Evolutionary conservation across 2,888 invertebrate species (phyloP).

Genomic region (Troides aeacus): DNA sequence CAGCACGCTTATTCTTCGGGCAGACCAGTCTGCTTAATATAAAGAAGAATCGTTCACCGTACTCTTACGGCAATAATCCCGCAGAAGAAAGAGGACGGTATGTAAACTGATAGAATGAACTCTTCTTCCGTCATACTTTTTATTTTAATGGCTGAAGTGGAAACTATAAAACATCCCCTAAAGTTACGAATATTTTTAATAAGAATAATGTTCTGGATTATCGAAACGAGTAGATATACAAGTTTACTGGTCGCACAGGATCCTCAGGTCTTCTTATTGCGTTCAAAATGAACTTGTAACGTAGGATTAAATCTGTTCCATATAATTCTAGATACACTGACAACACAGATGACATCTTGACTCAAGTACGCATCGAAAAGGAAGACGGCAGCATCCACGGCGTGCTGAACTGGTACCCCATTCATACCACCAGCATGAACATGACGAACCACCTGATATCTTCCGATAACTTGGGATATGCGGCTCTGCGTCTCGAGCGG

Average conservation of each 20-base stretch:
- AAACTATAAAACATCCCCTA: too few relatives aligned
- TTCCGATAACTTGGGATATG: constrained; percentile 92
- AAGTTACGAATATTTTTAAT: too few relatives aligned
- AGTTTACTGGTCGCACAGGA: too few relatives aligned
- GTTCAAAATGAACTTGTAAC: too few relatives aligned
- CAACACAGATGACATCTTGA: constrained; percentile 86
- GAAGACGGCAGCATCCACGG: constrained; percentile 81
- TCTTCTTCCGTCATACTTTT: too few relatives aligned
- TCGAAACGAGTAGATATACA: too few relatives aligned
- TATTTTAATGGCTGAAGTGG: too few relatives aligned
- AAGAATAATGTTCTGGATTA: too few relatives aligned
- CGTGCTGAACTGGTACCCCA: constrained; percentile 90
- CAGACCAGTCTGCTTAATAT: constrained; percentile 82
- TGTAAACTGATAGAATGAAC: constrained; percentile 16
- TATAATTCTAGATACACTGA: constrained; percentile 79
- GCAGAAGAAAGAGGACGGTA: constrained; percentile 83
- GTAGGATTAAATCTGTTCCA: too few relatives aligned
- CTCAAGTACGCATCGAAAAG: constrained; percentile 85
- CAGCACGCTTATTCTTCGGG: constrained; percentile 82
- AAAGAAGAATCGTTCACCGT: constrained; percentile 90
- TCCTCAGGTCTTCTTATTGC: too few relatives aligned
- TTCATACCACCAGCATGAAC: constrained; percentile 93
- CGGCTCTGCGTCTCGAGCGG: constrained; percentile 86
- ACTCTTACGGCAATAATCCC: constrained; percentile 87
- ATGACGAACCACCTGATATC: constrained; percentile 89